Base-by-base conservation (phyloP, 2,113 vertebrate genomes). In the Capreolus pygargus region DNA sequence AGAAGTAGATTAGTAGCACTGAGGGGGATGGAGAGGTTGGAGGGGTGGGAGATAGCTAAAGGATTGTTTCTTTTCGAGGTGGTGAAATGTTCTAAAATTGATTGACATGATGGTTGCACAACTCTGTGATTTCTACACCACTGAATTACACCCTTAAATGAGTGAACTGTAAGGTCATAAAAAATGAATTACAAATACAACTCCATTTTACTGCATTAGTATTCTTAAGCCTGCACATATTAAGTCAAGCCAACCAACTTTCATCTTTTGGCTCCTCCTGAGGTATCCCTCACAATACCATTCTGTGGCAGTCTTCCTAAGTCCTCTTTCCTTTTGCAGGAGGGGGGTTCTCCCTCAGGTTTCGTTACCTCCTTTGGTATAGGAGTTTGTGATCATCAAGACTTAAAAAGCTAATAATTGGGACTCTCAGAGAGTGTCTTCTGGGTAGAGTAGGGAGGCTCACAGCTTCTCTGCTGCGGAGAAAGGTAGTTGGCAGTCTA, bases 31-130 rank as follows among this genome's bases (percentile, higher is more conserved):
- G 47, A 28, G 55, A 84, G 50, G 21, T 58, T 25, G 28, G 45
- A 36, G 8, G 39, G 14, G 58, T 28, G 6, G 28, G 39, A 58
- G 54, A 89, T 27, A 74, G 30, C 47, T 86, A 91, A 95, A 81
- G 39, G 43, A 7, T 89, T 86, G 16, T 90, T 94, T 79, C 52
- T 93, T 86, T 81, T 30, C 5, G 7, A 10, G 8, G 25, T 55
- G n/a, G 57, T 76, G 47, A 94, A 97, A 93, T 86, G 57, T 97
- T 95, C 57, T 92, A 91, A 94, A 97, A 87, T 87, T 64, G 70
- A 89, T 7, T 92, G 43, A 33, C 39, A 50, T 67, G 36, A 92
- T 21, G 54, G 67, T 16, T 95, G 30, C 25, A 86, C 54, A 89
- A 94, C 33, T 89, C 45, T 87, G 39, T 91, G 55, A 96, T 79